Evolutionary conservation across 2,888 invertebrate genomes (phyloP).

Genomic region (Callimorpha dominula): DNA sequence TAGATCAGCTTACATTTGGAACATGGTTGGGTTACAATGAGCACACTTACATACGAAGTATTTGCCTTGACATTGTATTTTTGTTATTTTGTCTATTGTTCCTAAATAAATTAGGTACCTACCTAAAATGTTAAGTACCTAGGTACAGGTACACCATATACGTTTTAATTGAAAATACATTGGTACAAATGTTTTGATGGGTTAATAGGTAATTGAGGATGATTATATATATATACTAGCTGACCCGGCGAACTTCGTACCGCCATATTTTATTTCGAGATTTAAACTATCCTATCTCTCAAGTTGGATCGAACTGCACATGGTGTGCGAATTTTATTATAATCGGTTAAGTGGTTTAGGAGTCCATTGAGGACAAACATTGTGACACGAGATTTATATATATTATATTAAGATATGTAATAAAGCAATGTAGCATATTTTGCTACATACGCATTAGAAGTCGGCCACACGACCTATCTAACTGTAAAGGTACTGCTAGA

Average conservation of each 20-base stretch:
- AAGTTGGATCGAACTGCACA: too few relatives aligned
- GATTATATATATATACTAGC: too few relatives aligned
- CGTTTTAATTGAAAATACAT: background rate
- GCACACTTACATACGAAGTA: background rate
- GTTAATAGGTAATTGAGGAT: background rate
- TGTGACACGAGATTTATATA: too few relatives aligned
- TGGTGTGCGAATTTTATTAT: too few relatives aligned
- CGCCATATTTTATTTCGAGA: too few relatives aligned
- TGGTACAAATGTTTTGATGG: background rate
- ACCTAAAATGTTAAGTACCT: background rate
- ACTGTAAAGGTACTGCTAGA: background rate
- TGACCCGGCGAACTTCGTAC: too few relatives aligned
- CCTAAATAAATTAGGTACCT: background rate
- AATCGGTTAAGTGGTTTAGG: too few relatives aligned
- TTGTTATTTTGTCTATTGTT: background rate
- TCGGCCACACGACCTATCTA: conserved; percentile 1
- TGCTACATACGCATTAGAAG: conserved; percentile 3
- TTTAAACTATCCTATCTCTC: too few relatives aligned
- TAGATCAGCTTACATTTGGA: background rate
- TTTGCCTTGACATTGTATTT: background rate
- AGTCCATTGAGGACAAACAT: too few relatives aligned
- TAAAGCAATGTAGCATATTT: background rate
- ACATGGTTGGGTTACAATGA: background rate
- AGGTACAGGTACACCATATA: too few relatives aligned
- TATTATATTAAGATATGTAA: too few relatives aligned